phyloP scores from a whole-genome alignment of 2,113 vertebrate species.

The Pycnonotus jocosus region DNA sequence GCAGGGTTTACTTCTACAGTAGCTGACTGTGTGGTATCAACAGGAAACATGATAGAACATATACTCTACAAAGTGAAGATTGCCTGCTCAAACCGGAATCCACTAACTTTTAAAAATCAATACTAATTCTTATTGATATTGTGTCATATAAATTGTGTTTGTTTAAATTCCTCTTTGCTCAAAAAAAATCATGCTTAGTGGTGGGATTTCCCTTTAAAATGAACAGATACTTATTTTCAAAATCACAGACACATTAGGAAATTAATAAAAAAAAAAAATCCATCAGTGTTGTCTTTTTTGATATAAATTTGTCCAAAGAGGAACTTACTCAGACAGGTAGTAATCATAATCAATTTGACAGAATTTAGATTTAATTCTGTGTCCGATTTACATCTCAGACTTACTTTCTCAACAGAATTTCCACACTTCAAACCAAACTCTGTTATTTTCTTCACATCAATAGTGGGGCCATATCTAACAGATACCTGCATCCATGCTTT shows the following conservation, averaged over 20 bases:
- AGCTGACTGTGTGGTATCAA: not conserved
- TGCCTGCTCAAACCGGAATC: not conserved
- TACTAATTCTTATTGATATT: not conserved
- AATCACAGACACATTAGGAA: not conserved
- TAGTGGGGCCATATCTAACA: not conserved
- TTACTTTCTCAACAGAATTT: not conserved
- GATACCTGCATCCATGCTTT: not conserved
- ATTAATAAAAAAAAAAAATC: not conserved
- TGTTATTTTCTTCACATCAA: not conserved
- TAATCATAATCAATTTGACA: not conserved
- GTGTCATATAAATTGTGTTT: not conserved
- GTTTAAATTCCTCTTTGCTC: not conserved
- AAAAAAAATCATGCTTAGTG: not conserved
- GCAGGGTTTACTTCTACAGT: not conserved
- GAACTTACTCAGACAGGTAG: not conserved
- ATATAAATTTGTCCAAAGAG: not conserved
- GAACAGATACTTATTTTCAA: not conserved
- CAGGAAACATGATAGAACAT: not conserved
- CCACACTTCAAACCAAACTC: not conserved
- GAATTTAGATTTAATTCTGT: not conserved
- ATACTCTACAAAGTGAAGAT: not conserved
- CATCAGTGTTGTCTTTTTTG: not conserved
- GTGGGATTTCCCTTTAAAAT: not conserved
- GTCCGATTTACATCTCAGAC: not conserved
- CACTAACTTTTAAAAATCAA: not conserved